Base-by-base conservation (phyloP, 2,113 vertebrate genomes). In the Andinoacara biseriatus region DNA sequence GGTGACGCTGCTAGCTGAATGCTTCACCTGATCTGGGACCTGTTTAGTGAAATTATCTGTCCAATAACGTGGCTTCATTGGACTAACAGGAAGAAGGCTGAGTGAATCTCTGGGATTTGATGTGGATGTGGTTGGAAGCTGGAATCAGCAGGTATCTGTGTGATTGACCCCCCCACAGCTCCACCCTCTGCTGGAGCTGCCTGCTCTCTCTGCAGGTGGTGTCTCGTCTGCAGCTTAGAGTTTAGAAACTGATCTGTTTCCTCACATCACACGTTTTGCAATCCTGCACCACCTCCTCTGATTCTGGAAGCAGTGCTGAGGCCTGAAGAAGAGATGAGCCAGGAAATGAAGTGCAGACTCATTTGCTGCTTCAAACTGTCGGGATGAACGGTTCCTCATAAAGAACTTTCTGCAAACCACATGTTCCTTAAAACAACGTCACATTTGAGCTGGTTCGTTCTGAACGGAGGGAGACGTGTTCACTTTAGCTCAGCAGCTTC, bases 11-110 rank as follows among this genome's bases (percentile, higher is more conserved):
- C 7, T 10, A 10, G 8, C 35, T 38, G 35, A 9, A 8, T 38
- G 35, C 35, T 20, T 29, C 24, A 49, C 43, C 43, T 31, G 40
- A 3, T 31, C 2, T 26, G 1, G 40, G n/a, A 49, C 15, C 43
- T 20, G n/a, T 22, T 13, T 52, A 52, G 6, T 72, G 17, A 18
- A 10, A 52, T 31, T 3, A 72, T 52, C 24, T 52, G 65, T 0
- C 24, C 65, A 52, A 1, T 69, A 49, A 0, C 0, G 4, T 31
- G 10, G 29, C 3, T 5, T 69, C 11, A 69, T 11, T 69, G 65
- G 7, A 29, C 63, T 4, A 43, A 49, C 0, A 29, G 0, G 5
- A 43, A 1, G 7, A 43, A 67, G 43, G 29, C 8, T 0, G 24
- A 20, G 65, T 3, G 18, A 20, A 54, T 4, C 9, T 9, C 15